These are phyloP conservation scores for Oenanthe melanoleuca DNA, from an alignment of 2,113 vertebrate species.

Conservation along the genomic window DNA sequence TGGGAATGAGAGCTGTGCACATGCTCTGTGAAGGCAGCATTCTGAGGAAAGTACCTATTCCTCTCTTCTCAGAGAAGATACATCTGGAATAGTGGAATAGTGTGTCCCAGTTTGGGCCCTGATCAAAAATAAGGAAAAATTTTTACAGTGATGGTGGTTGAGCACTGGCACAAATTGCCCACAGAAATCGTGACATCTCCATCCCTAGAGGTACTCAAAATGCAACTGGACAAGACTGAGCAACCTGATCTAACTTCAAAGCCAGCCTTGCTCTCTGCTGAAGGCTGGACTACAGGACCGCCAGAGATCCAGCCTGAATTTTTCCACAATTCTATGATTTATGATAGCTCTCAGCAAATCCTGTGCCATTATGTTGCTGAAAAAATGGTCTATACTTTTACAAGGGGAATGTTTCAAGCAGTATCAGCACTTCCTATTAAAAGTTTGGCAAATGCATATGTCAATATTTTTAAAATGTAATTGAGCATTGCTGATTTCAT, in stretches of 20 bases:
- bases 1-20: not conserved
- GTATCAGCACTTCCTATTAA: slow-evolving; percentile 1
- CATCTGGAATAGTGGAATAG: not conserved
- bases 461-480: not conserved
- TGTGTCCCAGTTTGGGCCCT: not conserved
- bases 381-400: slow-evolving; percentile 19
- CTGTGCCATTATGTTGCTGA: not conserved
- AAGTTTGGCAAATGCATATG: not conserved
- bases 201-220: not conserved
- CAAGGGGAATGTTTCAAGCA: slow-evolving; percentile 3
- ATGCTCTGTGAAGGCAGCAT: rapidly evolving
- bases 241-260: slow-evolving; percentile 33
- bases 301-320: not conserved
- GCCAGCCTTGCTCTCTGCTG: not conserved
- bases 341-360: slow-evolving; percentile 28
- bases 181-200: not conserved
- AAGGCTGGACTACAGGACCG: not conserved
- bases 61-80: not conserved
- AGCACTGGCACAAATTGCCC: not conserved
- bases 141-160: not conserved
- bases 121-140: not conserved
- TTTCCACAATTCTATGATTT: slow-evolving; percentile 46
- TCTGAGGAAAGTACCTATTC: not conserved
- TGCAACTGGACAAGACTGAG: not conserved
- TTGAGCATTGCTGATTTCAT: not conserved